These are phyloP conservation scores for Callinectes sapidus DNA, from an alignment of 2,888 invertebrate genomes.

Conservation along the genomic window DNA sequence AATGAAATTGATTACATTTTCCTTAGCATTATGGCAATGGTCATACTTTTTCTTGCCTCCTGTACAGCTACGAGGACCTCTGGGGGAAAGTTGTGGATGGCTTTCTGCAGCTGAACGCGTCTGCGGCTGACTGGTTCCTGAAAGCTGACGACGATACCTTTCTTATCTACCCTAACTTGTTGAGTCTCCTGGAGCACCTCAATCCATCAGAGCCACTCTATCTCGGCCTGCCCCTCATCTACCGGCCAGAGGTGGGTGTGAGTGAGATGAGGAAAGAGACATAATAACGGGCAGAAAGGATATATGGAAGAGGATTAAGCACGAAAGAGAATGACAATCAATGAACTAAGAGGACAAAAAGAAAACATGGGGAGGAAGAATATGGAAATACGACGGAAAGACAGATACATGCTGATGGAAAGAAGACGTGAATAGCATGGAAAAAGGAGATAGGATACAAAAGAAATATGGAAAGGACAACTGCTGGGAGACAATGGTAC, in stretches of 20 bases:
- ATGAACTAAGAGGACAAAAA: background rate
- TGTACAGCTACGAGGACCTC: slow-evolving; percentile 47
- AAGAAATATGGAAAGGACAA: background rate
- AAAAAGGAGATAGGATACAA: background rate
- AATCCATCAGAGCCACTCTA: slow-evolving; percentile 38
- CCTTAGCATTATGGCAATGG: background rate
- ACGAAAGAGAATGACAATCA: background rate
- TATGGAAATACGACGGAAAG: background rate
- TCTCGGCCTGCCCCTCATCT: slow-evolving; percentile 34
- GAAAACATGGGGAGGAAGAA: background rate
- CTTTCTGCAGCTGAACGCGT: background rate
- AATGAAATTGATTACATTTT: background rate
- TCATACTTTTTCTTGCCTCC: background rate
- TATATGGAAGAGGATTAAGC: background rate
- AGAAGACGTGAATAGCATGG: background rate
- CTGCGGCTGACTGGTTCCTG: slow-evolving; percentile 39
- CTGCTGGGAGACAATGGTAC: background rate
- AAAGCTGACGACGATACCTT: slow-evolving; percentile 52
- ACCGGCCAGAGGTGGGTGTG: slow-evolving; percentile 13
- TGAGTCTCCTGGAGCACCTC: background rate
- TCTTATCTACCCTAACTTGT: slow-evolving; percentile 29
- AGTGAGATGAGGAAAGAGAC: background rate
- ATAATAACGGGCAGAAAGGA: background rate
- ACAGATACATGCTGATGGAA: background rate
- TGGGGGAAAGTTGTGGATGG: slow-evolving; percentile 48